Percentiles rank a stretch among this genome's conserved stretches.
Conservation (phyloP, 2,888 invertebrate genomes). For the Disparrhopalites patrizii region DNA sequence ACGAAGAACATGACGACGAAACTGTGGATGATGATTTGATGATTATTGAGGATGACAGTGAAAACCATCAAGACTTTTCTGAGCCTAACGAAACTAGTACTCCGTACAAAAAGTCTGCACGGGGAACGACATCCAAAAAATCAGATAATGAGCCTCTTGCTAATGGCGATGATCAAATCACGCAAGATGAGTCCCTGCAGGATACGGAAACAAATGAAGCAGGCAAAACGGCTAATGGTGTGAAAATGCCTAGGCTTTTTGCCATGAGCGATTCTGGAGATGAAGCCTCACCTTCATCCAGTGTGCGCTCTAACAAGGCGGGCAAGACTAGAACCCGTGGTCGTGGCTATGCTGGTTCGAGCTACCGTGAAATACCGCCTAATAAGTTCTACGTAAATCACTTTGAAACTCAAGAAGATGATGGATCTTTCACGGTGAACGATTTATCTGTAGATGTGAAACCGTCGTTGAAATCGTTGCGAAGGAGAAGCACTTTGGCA, state of each 20-base stretch:
- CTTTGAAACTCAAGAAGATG: background rate
- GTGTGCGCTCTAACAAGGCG: too few relatives aligned
- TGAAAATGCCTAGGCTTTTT: too few relatives aligned
- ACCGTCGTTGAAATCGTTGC: background rate
- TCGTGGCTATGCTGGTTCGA: background rate
- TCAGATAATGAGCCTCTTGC: background rate
- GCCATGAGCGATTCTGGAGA: too few relatives aligned
- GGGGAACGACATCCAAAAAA: too few relatives aligned
- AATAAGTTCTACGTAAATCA: background rate
- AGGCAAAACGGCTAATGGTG: too few relatives aligned
- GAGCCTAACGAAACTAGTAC: too few relatives aligned
- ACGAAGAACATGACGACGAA: background rate
- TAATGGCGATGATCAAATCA: background rate
- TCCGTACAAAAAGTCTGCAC: too few relatives aligned
- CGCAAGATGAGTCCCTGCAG: background rate
- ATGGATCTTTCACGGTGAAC: background rate
- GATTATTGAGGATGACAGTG: background rate
- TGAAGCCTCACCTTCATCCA: too few relatives aligned
- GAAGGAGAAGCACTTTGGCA: too few relatives aligned
- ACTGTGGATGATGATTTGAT: background rate
- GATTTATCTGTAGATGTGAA: background rate
- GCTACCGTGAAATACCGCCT: background rate
- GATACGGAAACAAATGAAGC: slow-evolving; percentile 8
- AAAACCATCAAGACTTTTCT: too few relatives aligned
- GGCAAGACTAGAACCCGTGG: background rate